Base-by-base conservation (phyloP, 2,888 invertebrate species). In the Erannis defoliaria region DNA sequence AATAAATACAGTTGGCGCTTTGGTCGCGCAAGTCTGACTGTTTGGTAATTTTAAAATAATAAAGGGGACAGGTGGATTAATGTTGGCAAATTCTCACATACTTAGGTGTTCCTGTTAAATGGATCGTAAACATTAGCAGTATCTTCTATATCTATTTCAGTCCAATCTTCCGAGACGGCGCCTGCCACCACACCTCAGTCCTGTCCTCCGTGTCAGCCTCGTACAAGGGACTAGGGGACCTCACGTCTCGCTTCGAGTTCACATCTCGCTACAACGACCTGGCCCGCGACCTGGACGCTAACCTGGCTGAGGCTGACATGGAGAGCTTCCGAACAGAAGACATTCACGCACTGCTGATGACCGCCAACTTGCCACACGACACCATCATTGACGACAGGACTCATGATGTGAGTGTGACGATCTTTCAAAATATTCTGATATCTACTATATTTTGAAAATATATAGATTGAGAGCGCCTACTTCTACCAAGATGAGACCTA, bases 271-370 rank as follows among this genome's bases (percentile, higher is more conserved):
- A 98, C 86, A 97, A 98, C 88, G 97, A 97, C 82, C 93, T 98
- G 80, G 96, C 97, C 37, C 95, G 97, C 83, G 97, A 98, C 86
- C 94, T 98, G 89, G 98, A 98, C 90, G 98, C 97, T 66, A 98
- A 98, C 88, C 94, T 98, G 78, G 98, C 98, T 40, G 97, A 98
- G 89, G 97, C 98, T 59, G 98, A 98, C 89, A 98, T 98, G 96
- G 98, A 98, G 88, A 97, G 97, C 86, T 98, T 98, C 90, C 95
- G 96, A 72, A 97, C 97, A 19, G 97, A 98, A 89, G 98, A 98
- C 81, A 98, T 98, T 75, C 97, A 97, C 82, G 97, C 97, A 71
- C 93, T 97, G 77, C 94, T 98, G 67, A 89, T 93, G 92, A 92
- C 92, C 77, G 96, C 97, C 70, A 96, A 96, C 81, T 91, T 96